These are phyloP conservation scores for Notolabrus celidotus DNA, from an alignment of 2,797 vertebrate genomes.

Conservation along the genomic window DNA sequence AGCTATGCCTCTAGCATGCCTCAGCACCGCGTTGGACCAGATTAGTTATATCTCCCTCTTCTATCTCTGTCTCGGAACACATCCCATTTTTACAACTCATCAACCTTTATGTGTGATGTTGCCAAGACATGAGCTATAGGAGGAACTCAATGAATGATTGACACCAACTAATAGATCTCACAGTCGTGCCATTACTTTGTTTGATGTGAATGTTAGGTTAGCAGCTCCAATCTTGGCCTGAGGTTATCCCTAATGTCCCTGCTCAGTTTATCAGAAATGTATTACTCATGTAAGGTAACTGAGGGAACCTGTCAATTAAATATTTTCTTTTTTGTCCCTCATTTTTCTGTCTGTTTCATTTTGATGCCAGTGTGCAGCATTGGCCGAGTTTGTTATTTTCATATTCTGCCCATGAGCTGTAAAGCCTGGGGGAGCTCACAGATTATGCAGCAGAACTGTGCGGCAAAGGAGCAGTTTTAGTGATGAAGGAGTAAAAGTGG, in stretches of 20 bases:
- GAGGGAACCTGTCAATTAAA: slow-evolving; percentile 48
- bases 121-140: slow-evolving; percentile 35
- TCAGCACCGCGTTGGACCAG: slow-evolving; percentile 43
- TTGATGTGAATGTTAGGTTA: slow-evolving; percentile 40
- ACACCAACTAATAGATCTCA: slow-evolving; percentile 30
- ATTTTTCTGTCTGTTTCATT: slow-evolving; percentile 44
- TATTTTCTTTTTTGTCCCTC: slow-evolving; percentile 6
- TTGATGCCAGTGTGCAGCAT: slow-evolving; percentile 36
- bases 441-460: slow-evolving; percentile 71
- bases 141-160: slow-evolving; percentile 42
- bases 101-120: slow-evolving; percentile 35
- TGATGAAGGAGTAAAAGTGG: slow-evolving; percentile 56
- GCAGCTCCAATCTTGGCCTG: slow-evolving; percentile 19
- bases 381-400: slow-evolving; percentile 66
- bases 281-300: slow-evolving; percentile 65
- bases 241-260: slow-evolving; percentile 30
- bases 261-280: slow-evolving; percentile 39
- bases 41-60: slow-evolving; percentile 62
- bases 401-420: slow-evolving; percentile 71
- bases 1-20: slow-evolving; percentile 48
- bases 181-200: slow-evolving; percentile 12
- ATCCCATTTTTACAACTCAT: slow-evolving; percentile 43
- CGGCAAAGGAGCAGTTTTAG: slow-evolving; percentile 49
- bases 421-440: slow-evolving; percentile 63
- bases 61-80: slow-evolving; percentile 43